These are phyloP conservation scores for Apostichopus japonicus DNA, from an alignment of 35 echinoderm and acorn worm species.

Conservation along the genomic window DNA sequence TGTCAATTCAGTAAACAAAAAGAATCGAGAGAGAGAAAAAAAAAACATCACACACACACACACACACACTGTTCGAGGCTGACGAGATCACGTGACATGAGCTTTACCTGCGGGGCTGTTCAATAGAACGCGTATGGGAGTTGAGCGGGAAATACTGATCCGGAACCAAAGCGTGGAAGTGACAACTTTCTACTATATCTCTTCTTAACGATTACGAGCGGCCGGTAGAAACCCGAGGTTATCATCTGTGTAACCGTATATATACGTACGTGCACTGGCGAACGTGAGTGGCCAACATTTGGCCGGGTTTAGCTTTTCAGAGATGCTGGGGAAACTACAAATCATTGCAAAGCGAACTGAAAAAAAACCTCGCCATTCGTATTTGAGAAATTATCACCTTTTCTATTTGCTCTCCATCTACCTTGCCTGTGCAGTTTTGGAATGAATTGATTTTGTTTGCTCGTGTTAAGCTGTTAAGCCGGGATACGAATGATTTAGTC, in stretches of 20 bases:
- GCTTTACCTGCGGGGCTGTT: not conserved
- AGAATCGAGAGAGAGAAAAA: not conserved
- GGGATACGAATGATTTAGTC: not conserved
- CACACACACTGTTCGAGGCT: constrained; percentile 26
- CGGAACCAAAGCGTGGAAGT: not conserved
- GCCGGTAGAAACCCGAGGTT: not conserved
- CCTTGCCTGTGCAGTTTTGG: not conserved
- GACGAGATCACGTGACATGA: not conserved
- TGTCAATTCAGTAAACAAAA: not conserved
- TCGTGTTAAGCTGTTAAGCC: not conserved
- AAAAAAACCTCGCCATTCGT: not conserved
- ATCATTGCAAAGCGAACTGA: not conserved
- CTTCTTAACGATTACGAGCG: not conserved
- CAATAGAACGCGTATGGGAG: not conserved
- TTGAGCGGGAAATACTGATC: too few relatives aligned
- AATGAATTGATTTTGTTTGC: not conserved
- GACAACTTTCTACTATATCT: not conserved
- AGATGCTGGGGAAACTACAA: not conserved
- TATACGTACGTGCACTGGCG: not conserved
- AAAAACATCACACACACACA: not conserved
- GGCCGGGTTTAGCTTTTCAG: not conserved
- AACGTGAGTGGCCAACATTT: not conserved
- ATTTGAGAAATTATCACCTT: not conserved
- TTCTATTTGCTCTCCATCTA: not conserved
- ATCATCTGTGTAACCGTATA: not conserved